Conservation (phyloP, 2,797 vertebrate genomes). For the Syndactyla subalaris region DNA sequence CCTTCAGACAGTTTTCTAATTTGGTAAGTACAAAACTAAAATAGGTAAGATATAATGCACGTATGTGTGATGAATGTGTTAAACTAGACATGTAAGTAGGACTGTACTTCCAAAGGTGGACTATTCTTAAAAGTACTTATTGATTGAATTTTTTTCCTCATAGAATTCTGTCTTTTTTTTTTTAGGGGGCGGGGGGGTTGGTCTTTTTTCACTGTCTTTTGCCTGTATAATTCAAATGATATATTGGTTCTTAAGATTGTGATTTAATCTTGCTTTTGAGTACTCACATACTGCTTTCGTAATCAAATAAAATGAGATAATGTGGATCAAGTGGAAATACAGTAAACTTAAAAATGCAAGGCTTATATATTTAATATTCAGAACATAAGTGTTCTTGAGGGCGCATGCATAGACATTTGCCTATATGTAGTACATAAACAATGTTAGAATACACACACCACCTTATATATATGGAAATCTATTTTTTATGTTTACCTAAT, state of each 20-base stretch:
- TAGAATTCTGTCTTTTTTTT: neutral
- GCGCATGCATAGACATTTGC: neutral
- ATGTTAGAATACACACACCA: neutral
- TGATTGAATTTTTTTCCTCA: neutral
- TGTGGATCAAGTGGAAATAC: neutral
- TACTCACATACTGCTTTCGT: neutral
- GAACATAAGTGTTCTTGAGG: neutral
- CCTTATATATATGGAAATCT: neutral
- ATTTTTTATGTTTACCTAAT: neutral
- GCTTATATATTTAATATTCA: neutral
- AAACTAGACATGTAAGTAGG: neutral
- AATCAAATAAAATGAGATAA: neutral
- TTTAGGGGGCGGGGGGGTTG: neutral
- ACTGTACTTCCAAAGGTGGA: neutral
- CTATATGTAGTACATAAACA: neutral
- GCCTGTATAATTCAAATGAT: neutral
- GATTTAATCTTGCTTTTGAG: neutral
- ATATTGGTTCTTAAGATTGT: neutral
- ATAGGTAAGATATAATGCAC: neutral
- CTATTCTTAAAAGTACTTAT: neutral
- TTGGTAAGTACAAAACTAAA: conserved; percentile 12
- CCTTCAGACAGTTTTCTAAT: neutral
- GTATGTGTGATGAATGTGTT: neutral
- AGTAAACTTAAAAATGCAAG: neutral
- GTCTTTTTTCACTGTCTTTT: neutral